Conservation (phyloP, 2,113 vertebrate species). For the Onychostruthus taczanowskii region DNA sequence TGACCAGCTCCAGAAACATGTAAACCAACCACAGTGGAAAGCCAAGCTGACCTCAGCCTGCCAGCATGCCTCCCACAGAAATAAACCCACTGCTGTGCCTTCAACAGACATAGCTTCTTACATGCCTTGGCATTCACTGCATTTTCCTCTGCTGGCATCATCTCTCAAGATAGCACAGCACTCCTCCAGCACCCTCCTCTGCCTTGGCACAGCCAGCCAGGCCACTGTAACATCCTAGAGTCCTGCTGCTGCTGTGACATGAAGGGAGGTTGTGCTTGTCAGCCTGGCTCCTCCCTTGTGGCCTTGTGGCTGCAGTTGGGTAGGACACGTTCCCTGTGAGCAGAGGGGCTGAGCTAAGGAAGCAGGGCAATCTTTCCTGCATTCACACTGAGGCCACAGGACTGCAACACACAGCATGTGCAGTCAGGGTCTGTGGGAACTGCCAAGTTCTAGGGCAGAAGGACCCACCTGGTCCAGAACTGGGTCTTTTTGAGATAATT, state of each 20-base stretch:
- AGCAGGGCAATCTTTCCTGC: not conserved
- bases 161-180: not conserved
- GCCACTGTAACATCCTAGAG: rapidly evolving
- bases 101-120: not conserved
- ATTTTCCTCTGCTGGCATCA: slow-evolving; percentile 24
- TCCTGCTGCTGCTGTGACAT: not conserved
- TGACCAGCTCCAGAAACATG: not conserved
- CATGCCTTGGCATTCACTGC: not conserved
- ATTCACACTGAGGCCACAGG: rapidly evolving
- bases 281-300: not conserved
- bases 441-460: not conserved
- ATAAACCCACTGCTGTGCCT: not conserved
- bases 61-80: not conserved
- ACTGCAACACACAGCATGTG: not conserved
- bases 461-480: not conserved
- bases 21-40: not conserved
- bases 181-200: not conserved
- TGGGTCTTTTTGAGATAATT: rapidly evolving
- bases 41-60: not conserved
- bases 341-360: not conserved
- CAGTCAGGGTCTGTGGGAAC: not conserved
- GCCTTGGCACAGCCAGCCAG: not conserved
- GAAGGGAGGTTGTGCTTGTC: rapidly evolving
- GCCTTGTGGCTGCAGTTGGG: not conserved
- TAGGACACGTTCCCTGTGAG: not conserved